phyloP scores from a whole-genome alignment of 2,113 vertebrate genomes.

The Neomonachus schauinslandi region DNA sequence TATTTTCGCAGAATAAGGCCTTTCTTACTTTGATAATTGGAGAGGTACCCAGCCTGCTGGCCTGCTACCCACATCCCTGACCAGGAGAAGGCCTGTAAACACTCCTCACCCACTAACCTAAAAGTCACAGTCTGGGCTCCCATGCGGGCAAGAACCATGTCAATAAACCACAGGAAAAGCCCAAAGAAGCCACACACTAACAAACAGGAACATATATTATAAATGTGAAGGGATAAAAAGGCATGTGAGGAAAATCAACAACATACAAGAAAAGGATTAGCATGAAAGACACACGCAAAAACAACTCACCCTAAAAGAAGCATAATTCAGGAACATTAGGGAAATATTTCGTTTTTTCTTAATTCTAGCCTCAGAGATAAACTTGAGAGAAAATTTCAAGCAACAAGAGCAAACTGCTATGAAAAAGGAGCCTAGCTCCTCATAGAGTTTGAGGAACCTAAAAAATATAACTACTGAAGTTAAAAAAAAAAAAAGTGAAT shows the following conservation, averaged over 20 bases:
- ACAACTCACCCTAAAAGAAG: neutral
- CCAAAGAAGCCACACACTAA: neutral
- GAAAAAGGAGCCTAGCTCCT: neutral
- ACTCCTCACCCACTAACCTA: neutral
- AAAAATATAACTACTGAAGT: neutral
- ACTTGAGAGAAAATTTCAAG: neutral
- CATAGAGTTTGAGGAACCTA: neutral
- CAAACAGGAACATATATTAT: neutral
- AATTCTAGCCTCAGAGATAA: neutral
- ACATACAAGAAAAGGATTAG: neutral
- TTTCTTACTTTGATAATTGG: neutral
- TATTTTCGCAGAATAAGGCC: neutral
- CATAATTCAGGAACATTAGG: neutral
- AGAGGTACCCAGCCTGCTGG: neutral
- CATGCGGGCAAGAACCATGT: neutral
- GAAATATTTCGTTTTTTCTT: neutral
- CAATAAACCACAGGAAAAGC: neutral
- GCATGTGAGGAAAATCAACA: neutral
- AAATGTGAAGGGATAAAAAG: neutral
- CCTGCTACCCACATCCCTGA: neutral
- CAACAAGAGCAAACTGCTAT: neutral
- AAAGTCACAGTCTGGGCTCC: neutral
- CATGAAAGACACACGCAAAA: neutral
- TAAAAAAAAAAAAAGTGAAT: neutral
- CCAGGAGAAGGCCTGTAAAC: neutral